Base-by-base conservation (phyloP, 1,140 invertebrate species). In the Anoplophora glabripennis region DNA sequence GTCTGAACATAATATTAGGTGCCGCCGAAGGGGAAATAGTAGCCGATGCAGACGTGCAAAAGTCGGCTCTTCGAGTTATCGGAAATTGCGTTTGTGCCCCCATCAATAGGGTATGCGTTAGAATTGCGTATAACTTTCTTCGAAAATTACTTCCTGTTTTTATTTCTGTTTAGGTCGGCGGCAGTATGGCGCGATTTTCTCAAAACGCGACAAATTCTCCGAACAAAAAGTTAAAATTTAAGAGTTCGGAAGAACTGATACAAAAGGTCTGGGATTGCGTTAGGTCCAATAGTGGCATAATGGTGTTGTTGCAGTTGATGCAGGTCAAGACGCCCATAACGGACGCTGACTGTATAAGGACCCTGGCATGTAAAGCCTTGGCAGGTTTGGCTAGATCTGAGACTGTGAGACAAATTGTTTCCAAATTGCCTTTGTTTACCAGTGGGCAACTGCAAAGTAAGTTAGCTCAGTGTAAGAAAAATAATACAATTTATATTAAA, bases 71-170 rank as follows among this genome's bases (percentile, higher is more conserved):
- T 0, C 85, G 88, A 64, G 88, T 94, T 8, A 81, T 98, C 21
- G 89, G 93, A 42, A 96, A 96, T 73, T 95, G 93, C 77, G 92
- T 96, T 3, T 97, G 94, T 78, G 92, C 92, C 10, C 93, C 94
- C 0, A 84, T 93, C 12, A 84, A 89, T 59, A 83, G 90, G 73
- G 77, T 84, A 58, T 83, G 84, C 47, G 83, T 83, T 36, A 83
- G 79, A 49, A 80, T 89, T 1, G 81, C 83, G 0, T 77, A n/a
- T n/a, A n/a, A n/a, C n/a, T n/a, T n/a, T n/a, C n/a, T n/a, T n/a
- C n/a, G n/a, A n/a, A n/a, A n/a, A n/a, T n/a, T n/a, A n/a, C n/a
- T n/a, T n/a, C n/a, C n/a, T n/a, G n/a, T n/a, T n/a, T n/a, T n/a
- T n/a, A n/a, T n/a, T n/a, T n/a, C n/a, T n/a, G n/a, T n/a, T n/a